Base-by-base conservation (phyloP, 2,113 vertebrate species). In the Glareola pratincola region DNA sequence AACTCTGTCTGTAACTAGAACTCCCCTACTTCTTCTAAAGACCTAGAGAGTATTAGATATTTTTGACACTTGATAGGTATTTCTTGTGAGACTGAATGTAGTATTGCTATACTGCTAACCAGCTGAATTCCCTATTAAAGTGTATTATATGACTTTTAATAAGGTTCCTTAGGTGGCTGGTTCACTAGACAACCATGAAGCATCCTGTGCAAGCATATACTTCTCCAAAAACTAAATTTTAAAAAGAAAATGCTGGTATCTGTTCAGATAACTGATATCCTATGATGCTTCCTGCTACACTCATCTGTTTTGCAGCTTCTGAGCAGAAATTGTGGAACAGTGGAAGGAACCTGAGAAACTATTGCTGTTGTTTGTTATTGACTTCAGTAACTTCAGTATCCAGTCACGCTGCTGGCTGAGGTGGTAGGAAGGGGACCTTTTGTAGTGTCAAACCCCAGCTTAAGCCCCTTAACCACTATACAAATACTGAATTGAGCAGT, bases 381-480 rank as follows among this genome's bases (percentile, higher is more conserved):
- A 9, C 12, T 66, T 79, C 22, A 17, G 17, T 32, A 27, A 7
- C 7, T 75, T 85, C 29, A 20, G 22, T 30, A 20, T 47, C 26
- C 29, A 13, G 8, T 36, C 45, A 15, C 5, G 2, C n/a, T 68
- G 53, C n/a, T 47, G 53, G 48, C 5, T 2, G 12, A 19, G 15
- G 13, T 43, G 37, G 34, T 24, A 54, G 30, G 47, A 81, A 78
- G 5, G 20, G 18, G 36, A 19, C 2, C 1, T 56, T 66, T 22
- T 0, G 0, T 54, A 19, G 7, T 21, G 9, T n/a, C 19, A 66
- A 76, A 90, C 24, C 17, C 21, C 13, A 57, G 14, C 14, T 54
- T 47, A 43, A 79, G 9, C 30, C 30, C 23, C 51, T 68, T 47
- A 15, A 47, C 59, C 2, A 0, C 32, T 39, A 1, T 24, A 18